Percentiles rank a stretch among this genome's conserved stretches.
These are phyloP conservation scores for Tetrao urogallus DNA, from an alignment of 2,113 vertebrate species.

Conservation along the genomic window DNA sequence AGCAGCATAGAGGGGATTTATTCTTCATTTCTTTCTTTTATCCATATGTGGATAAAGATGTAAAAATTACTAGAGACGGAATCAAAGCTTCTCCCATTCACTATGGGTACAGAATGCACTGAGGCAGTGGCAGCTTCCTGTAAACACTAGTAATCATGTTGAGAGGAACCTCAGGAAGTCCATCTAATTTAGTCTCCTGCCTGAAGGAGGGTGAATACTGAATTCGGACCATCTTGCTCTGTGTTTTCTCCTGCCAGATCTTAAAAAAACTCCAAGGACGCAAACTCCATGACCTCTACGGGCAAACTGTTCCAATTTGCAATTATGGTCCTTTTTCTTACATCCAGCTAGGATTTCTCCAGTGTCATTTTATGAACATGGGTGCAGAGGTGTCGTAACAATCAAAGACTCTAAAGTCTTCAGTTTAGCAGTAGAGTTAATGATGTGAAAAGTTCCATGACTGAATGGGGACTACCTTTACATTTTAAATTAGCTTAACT, in stretches of 20 bases:
- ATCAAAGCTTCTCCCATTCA: background rate
- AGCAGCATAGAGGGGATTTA: fast-evolving
- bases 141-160: background rate
- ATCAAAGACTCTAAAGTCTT: background rate
- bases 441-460: background rate
- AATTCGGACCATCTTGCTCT: background rate
- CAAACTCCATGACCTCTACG: background rate
- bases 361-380: background rate
- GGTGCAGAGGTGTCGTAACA: background rate
- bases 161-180: background rate
- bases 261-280: background rate
- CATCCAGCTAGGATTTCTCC: background rate
- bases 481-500: background rate
- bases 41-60: background rate
- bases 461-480: background rate
- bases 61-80: background rate
- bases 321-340: background rate
- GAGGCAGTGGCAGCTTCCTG: background rate
- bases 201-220: background rate
- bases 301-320: background rate
- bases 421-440: background rate
- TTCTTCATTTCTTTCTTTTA: background rate
- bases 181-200: background rate
- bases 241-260: background rate
- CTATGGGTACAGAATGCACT: background rate